Conservation (phyloP, 2,113 vertebrate species). For the Poeciliopsis occidentalis region DNA sequence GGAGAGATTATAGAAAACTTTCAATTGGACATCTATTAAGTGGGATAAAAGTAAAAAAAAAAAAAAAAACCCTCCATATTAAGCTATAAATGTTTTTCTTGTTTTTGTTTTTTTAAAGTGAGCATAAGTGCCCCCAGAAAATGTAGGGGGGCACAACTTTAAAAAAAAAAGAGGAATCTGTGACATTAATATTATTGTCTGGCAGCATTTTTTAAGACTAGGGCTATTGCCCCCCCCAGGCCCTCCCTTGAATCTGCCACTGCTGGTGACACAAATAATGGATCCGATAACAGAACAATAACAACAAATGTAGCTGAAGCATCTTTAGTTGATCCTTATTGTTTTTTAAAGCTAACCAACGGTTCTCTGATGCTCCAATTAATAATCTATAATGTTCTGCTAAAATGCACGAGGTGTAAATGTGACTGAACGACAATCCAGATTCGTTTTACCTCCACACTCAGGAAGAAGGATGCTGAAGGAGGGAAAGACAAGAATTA, state of each 20-base stretch:
- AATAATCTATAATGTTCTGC: not conserved
- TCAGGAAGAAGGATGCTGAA: not conserved
- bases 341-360: not conserved
- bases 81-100: too few species aligned
- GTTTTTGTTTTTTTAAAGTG: too few species aligned
- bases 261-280: not conserved
- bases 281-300: not conserved
- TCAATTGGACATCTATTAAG: not conserved
- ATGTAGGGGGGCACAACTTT: too few species aligned
- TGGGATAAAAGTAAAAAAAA: not conserved
- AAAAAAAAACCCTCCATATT: too few species aligned
- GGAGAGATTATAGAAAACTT: not conserved
- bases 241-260: too few species aligned
- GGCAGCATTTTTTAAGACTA: too few species aligned
- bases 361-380: not conserved
- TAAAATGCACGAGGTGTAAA: not conserved
- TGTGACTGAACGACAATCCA: not conserved
- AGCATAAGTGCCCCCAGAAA: too few species aligned
- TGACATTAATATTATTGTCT: too few species aligned
- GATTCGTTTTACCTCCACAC: not conserved
- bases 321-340: not conserved
- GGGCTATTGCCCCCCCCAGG: too few species aligned
- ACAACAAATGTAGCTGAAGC: not conserved
- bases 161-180: too few species aligned
- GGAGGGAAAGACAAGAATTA: not conserved